phyloP scores from a whole-genome alignment of 1,140 invertebrate species.

The Leptinotarsa lineolata region DNA sequence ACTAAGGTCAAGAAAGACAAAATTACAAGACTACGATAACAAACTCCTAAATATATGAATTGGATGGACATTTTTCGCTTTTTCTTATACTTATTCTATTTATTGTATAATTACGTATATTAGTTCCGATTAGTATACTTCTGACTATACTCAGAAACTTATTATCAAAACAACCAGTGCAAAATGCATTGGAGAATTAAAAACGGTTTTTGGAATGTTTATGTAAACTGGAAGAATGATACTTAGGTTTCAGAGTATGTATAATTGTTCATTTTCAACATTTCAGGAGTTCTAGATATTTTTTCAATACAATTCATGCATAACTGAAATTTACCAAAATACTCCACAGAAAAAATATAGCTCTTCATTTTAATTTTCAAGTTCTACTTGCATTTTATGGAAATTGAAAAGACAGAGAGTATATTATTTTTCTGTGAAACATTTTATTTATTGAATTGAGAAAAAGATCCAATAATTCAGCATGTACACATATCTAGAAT shows the following conservation, averaged over 20 bases:
- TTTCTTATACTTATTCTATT: conserved; percentile 45
- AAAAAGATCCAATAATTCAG: conserved; percentile 11
- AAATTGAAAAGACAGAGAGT: too few relatives aligned
- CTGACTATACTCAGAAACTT: conserved; percentile 21
- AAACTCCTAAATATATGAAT: conserved; percentile 38
- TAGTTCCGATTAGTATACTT: conserved; percentile 54
- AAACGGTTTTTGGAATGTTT: too few relatives aligned
- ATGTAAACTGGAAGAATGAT: too few relatives aligned
- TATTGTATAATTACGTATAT: conserved; percentile 57
- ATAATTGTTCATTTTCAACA: too few relatives aligned
- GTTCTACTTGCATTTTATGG: too few relatives aligned
- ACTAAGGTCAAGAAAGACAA: conserved; percentile 26
- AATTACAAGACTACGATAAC: conserved; percentile 33
- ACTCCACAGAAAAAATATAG: too few relatives aligned
- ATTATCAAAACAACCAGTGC: background rate
- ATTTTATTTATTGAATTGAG: conserved; percentile 21
- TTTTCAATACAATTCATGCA: too few relatives aligned
- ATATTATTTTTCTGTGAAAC: background rate
- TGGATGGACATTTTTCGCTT: conserved; percentile 50
- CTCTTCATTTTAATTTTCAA: too few relatives aligned
- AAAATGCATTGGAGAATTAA: background rate
- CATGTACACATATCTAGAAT: conserved; percentile 25
- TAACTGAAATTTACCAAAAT: too few relatives aligned
- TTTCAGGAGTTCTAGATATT: too few relatives aligned
- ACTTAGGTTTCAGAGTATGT: too few relatives aligned